Evolutionary conservation across 2,113 vertebrate species (phyloP), one percentile per base, ranked within the genome.

Genomic region (Todiramphus chloris): DNA sequence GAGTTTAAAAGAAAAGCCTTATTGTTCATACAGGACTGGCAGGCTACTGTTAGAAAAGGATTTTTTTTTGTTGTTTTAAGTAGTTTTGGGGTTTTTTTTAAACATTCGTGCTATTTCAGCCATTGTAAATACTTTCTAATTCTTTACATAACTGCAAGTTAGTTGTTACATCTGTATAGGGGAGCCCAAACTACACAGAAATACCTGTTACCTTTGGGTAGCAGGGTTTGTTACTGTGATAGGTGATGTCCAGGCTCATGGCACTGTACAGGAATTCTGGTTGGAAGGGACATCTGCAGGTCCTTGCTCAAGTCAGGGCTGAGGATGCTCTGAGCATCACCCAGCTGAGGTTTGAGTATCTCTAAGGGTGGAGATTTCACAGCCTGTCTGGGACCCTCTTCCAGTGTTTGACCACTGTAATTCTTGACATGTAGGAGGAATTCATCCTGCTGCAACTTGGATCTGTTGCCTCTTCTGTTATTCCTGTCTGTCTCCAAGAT

Each of bases 161-260:
- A 9, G 12, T 16, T 64, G 48, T 33, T 81, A 9, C 3, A 2
- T 19, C 1, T 23, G 3, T 14, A 0, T 28, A 1, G 9, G 17
- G 19, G 10, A 35, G 21, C 67, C 68, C n/a, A 24, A 44, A 2
- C 20, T 44, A 0, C 2, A 11, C 0, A 0, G 39, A 14, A 46
- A 41, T 19, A 27, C 9, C 18, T 50, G 33, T 31, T 69, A 5
- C 6, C 11, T 39, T 13, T 13, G 37, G 24, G 10, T 46, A 10
- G 4, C 6, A 7, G 50, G 18, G 8, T 44, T 50, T 20, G 21
- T 33, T 64, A 0, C 1, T 20, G 28, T 14, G 50, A 1, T 16
- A 9, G 31, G 25, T 17, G 31, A 3, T 58, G 68, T 18, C 66
- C 16, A 13, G 58, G 24, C 24, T 76, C 8, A 0, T 31, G 12